Evolutionary conservation across 64 coral and sea anemone species (phyloP), one percentile per base, ranked within the genome.

Genomic region (Acropora yongei): DNA sequence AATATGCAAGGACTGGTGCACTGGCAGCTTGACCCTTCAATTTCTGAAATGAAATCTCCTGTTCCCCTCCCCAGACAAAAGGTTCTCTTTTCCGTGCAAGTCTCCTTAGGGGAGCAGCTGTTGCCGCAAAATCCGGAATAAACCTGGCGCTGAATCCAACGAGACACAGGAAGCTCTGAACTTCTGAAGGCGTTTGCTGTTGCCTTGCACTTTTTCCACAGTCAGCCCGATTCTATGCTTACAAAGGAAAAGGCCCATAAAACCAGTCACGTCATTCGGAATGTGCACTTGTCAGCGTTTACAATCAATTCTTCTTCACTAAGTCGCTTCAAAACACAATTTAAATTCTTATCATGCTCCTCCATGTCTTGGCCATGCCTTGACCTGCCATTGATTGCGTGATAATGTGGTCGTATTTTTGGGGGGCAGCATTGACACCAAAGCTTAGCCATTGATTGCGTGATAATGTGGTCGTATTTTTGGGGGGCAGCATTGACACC

Each of bases 1-100:
- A 86, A 18, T 75, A 87, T 30, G 49, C 85, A 30, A 75, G 18
- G 8, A 87, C 17, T 87, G 85, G 85, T 41, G 85, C 85, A 87
- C 68, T 48, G 18, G 49, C 18, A 16, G 76, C 61, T 73, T 47
- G 6, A 40, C 30, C 76, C 69, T 75, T 88, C 72, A 88, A 57
- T 57, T 41, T 74, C 47, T 57, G 61, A n/a, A 88, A 88, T 72
- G 69, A 45, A 2, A 20, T 20, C 19, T 88, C 61, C n/a, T 88
- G 86, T 18, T 74, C 71, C 66, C 39, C 8, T 8, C 69, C 66
- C 66, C 65, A 87, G 11, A 43, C 14, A 47, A 87, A 87, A 8
- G 58, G 57, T 72, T 61, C 57, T 51, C 46, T 42, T 87, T 87
- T 10, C 45, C 84, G 72, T 55, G 69, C 19, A 88, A 88, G 47